Conservation (phyloP, 2,888 invertebrate species). For the Acanthosepion esculentum region DNA sequence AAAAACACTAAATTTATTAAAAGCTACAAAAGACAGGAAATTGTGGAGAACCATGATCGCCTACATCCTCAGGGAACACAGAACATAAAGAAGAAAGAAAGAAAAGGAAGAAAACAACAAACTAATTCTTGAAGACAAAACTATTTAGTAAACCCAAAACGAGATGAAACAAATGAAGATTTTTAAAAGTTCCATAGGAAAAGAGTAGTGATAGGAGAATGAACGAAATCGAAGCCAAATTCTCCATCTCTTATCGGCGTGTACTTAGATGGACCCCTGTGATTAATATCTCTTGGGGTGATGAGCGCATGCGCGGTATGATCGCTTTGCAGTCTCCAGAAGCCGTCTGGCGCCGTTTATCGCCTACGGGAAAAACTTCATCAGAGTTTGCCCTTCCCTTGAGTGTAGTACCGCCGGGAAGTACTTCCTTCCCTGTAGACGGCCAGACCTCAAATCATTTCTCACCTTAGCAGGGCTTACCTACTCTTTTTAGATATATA, state of each 20-base stretch:
- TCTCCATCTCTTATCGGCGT: neutral
- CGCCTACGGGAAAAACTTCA: slow-evolving; percentile 21
- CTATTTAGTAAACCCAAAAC: neutral
- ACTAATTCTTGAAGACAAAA: too few relatives aligned
- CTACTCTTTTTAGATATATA: too few relatives aligned
- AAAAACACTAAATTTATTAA: too few relatives aligned
- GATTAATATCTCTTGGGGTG: neutral
- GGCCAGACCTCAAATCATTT: neutral
- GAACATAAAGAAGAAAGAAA: too few relatives aligned
- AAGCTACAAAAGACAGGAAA: too few relatives aligned
- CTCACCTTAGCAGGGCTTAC: neutral
- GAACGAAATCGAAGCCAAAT: neutral
- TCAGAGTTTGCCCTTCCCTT: neutral
- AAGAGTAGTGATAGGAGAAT: neutral
- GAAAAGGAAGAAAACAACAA: too few relatives aligned
- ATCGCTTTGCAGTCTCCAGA: slow-evolving; percentile 10
- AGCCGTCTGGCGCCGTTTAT: slow-evolving; percentile 22
- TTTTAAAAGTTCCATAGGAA: neutral
- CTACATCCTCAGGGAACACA: too few relatives aligned
- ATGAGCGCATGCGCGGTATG: neutral
- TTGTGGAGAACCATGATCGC: too few relatives aligned
- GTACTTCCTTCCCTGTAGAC: neutral
- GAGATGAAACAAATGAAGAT: too few relatives aligned
- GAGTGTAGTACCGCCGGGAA: neutral
- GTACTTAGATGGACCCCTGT: neutral